Evolutionary conservation across 1,140 invertebrate species (phyloP), one percentile per base, ranked within the genome.

Genomic region (Spodoptera frugiperda): DNA sequence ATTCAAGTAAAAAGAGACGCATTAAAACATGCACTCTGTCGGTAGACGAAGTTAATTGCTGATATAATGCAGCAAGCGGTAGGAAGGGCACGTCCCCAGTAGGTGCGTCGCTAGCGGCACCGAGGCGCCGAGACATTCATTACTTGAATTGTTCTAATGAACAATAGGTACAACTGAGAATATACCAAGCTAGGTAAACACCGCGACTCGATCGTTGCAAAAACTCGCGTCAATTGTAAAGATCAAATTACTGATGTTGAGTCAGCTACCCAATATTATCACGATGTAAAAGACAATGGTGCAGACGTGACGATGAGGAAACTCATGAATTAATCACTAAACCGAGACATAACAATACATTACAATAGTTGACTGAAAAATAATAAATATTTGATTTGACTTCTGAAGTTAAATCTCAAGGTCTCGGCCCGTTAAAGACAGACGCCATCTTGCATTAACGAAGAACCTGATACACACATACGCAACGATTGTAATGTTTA

Each of bases 41-140:
- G 44, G 44, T 49, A 67, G 63, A 49, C 63, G 44, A 17, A 65
- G 30, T 30, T 72, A 55, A 57, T 72, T 72, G 68, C 68, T 55
- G 51, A 57, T 57, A 78, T 67, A 55, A 67, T 55, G 65, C 75
- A 61, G 53, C 15, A n/a, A 67, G 21, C 48, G 76, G 2, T 63
- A 25, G 57, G 68, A 73, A 78, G 77, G 70, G 77, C 76, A 53
- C 61, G 55, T 21, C 48, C n/a, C 9, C 12, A 19, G 53, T 48
- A 51, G 33, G 55, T 53, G 15, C 57, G 76, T 65, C 44, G 65
- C 53, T 73, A 33, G 51, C 77, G 73, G 73, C 73, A 76, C 11
- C 51, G 3, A 61, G 76, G 54, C 76, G 76, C 67, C 76, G 57
- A 61, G 55, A 44, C 30, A 44, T 53, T 70, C 65, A 61, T 71